Conservation (phyloP, 2,888 invertebrate genomes). For the Salticus scenicus region DNA sequence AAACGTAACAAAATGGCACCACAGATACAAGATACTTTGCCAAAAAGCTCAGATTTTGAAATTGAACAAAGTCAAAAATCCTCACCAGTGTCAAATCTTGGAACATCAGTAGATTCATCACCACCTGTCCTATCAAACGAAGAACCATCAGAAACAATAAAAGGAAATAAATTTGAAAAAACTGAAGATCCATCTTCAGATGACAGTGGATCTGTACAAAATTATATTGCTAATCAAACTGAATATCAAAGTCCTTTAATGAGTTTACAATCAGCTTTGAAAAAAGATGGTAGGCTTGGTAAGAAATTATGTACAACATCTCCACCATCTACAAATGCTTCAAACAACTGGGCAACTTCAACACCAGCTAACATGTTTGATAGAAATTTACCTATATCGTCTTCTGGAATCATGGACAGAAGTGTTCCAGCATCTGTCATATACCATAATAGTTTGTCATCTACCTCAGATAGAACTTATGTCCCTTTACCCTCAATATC, state of each 20-base stretch:
- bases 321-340: too few species aligned
- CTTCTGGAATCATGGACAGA: too few species aligned
- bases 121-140: conserved; percentile 24
- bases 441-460: too few species aligned
- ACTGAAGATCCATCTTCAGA: conserved; percentile 21
- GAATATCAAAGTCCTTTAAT: conserved; percentile 25
- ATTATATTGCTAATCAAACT: not conserved
- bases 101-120: conserved; percentile 34
- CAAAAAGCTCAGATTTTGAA: not conserved
- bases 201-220: conserved; percentile 32
- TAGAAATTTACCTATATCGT: too few species aligned
- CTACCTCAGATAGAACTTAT: too few species aligned
- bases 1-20: conserved; percentile 2
- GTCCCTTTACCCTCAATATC: too few species aligned
- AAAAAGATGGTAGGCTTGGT: conserved; percentile 36
- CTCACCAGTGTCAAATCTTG: conserved; percentile 26
- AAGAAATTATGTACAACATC: conserved; percentile 6
- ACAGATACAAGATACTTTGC: conserved; percentile 12
- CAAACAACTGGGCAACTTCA: too few species aligned
- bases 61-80: not conserved
- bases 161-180: not conserved
- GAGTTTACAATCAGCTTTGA: conserved; percentile 43
- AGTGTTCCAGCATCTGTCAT: too few species aligned
- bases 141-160: not conserved
- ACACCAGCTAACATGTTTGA: too few species aligned